phyloP scores from a whole-genome alignment of 1,140 invertebrate species.

The Maconellicoccus hirsutus region DNA sequence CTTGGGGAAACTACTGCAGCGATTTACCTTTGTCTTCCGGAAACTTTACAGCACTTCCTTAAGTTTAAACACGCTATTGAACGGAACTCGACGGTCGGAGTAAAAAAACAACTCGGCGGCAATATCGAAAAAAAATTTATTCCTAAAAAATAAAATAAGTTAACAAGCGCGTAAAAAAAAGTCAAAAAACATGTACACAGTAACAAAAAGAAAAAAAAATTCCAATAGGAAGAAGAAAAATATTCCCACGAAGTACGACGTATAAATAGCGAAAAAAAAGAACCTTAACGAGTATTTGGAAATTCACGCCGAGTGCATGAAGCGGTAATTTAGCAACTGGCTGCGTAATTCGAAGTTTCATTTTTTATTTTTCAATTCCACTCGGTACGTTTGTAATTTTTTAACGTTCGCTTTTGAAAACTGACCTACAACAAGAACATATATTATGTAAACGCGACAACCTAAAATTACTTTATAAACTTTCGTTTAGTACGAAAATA shows the following conservation, averaged over 20 bases:
- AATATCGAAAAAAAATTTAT: neutral
- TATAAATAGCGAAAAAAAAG: neutral
- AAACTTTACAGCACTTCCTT: neutral
- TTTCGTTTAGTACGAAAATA: neutral
- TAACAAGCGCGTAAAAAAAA: constrained; percentile 9
- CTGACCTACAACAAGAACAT: neutral
- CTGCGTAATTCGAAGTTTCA: neutral
- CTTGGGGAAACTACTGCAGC: neutral
- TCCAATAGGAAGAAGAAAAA: no score
- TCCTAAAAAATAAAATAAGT: neutral
- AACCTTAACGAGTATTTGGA: neutral
- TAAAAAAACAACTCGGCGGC: no score
- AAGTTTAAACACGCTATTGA: no score
- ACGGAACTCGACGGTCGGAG: no score
- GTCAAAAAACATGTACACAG: neutral
- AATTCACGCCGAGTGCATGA: neutral
- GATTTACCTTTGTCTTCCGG: constrained; percentile 2
- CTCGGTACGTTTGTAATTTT: constrained; percentile 16
- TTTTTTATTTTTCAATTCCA: constrained; percentile 15
- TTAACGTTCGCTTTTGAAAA: constrained; percentile 9
- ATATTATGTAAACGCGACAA: neutral
- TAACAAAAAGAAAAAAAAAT: neutral
- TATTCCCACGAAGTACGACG: neutral
- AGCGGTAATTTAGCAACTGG: neutral
- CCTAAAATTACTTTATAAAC: no score